Conservation (phyloP, 2,113 vertebrate species). For the Corythoichthys intestinalis region DNA sequence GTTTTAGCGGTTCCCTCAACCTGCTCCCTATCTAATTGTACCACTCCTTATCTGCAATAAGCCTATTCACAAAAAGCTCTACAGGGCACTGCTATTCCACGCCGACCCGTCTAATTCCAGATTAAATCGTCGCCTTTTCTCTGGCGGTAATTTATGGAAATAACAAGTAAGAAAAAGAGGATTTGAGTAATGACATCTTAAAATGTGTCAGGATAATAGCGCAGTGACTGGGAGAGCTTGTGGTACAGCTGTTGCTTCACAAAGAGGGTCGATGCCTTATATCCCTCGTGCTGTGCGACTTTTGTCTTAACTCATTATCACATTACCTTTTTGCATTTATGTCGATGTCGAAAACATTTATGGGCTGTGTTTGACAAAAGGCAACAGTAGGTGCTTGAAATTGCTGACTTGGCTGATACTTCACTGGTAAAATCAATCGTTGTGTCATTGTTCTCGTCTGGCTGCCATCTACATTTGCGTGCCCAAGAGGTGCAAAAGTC, state of each 20-base stretch:
- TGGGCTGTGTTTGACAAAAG: background rate
- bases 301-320: conserved; percentile 37
- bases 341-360: background rate
- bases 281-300: conserved; percentile 28
- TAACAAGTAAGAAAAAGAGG: conserved; percentile 73
- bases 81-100: conserved; percentile 65
- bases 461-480: conserved; percentile 10
- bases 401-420: background rate
- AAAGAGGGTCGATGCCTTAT: conserved; percentile 42
- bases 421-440: conserved; percentile 40
- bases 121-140: conserved; percentile 70
- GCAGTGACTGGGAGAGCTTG: conserved; percentile 51
- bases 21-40: conserved; percentile 68
- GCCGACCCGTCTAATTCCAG: conserved; percentile 64
- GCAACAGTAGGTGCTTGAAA: background rate
- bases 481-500: background rate
- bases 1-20: conserved; percentile 39
- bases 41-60: conserved; percentile 66
- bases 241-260: conserved; percentile 49
- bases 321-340: background rate
- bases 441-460: conserved; percentile 28
- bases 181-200: conserved; percentile 78
- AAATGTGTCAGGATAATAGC: conserved; percentile 69
- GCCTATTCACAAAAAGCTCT: conserved; percentile 69
- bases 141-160: conserved; percentile 73